phyloP scores from a whole-genome alignment of 1,140 invertebrate species.

The Kradibia gibbosae region DNA sequence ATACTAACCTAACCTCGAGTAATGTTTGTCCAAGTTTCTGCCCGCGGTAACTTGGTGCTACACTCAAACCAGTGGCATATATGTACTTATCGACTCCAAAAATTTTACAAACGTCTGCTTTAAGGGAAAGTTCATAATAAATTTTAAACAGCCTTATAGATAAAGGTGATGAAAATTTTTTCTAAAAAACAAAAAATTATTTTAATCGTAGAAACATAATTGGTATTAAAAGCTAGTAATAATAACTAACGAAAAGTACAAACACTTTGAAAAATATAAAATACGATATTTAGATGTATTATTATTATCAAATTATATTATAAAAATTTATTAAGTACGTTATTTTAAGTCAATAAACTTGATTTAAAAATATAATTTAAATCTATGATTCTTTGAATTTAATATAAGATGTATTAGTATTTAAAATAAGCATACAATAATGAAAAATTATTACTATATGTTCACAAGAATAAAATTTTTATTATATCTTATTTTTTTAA shows the following conservation, averaged over 20 bases:
- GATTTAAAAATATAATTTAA: too few relatives aligned
- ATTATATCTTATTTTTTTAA: too few relatives aligned
- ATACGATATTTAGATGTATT: too few relatives aligned
- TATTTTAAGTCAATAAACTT: too few relatives aligned
- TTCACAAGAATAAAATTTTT: too few relatives aligned
- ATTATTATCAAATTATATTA: neutral
- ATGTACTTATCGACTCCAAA: constrained; percentile 48
- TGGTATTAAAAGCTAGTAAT: neutral
- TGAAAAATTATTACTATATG: too few relatives aligned
- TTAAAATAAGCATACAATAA: too few relatives aligned
- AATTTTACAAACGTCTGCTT: constrained; percentile 55
- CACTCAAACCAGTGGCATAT: constrained; percentile 46
- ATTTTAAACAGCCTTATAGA: constrained; percentile 34
- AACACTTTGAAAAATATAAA: too few relatives aligned
- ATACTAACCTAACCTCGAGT: constrained; percentile 36
- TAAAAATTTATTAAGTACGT: too few relatives aligned
- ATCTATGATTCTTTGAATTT: too few relatives aligned
- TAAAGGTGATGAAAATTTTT: constrained; percentile 40
- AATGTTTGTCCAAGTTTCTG: constrained; percentile 48
- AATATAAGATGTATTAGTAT: too few relatives aligned
- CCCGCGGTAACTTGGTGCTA: constrained; percentile 41
- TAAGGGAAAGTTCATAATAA: constrained; percentile 34
- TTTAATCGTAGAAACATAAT: neutral
- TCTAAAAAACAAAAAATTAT: constrained; percentile 4
- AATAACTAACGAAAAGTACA: too few relatives aligned